These are phyloP conservation scores for Aleadryas rufinucha DNA, from an alignment of 2,113 vertebrate genomes.

Conservation along the genomic window DNA sequence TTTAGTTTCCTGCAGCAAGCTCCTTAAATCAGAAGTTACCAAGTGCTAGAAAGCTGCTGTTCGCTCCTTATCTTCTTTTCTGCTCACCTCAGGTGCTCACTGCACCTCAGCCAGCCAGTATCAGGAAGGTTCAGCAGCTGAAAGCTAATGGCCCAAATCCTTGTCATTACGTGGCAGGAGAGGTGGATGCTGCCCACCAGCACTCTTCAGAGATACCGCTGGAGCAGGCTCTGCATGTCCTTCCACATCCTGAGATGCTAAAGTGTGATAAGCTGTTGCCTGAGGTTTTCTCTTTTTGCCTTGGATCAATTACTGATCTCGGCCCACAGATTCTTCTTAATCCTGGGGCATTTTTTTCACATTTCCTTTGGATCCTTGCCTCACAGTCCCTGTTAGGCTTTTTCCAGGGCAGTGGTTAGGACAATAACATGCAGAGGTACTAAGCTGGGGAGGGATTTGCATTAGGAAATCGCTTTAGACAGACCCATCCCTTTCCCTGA, in stretches of 20 bases:
- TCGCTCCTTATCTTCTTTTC: background rate
- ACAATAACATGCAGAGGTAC: background rate
- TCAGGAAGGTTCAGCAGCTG: background rate
- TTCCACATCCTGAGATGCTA: background rate
- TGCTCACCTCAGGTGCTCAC: background rate
- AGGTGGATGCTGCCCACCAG: background rate
- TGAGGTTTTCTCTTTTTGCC: background rate
- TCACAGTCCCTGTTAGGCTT: background rate
- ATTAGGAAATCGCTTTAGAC: background rate
- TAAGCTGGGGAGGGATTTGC: background rate
- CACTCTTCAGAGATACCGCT: background rate
- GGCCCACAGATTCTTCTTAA: background rate
- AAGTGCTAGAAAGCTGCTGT: background rate
- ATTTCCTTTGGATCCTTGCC: background rate
- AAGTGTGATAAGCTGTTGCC: background rate
- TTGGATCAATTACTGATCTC: background rate
- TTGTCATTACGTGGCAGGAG: background rate
- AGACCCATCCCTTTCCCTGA: background rate
- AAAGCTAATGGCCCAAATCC: background rate
- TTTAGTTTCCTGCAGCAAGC: background rate
- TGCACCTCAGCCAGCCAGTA: background rate
- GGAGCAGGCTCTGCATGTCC: background rate
- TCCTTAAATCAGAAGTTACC: background rate
- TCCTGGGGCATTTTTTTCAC: background rate
- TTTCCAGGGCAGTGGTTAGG: background rate